Conservation (phyloP, 92 coral and sea anemone species). For the Paragorgia papillata region DNA sequence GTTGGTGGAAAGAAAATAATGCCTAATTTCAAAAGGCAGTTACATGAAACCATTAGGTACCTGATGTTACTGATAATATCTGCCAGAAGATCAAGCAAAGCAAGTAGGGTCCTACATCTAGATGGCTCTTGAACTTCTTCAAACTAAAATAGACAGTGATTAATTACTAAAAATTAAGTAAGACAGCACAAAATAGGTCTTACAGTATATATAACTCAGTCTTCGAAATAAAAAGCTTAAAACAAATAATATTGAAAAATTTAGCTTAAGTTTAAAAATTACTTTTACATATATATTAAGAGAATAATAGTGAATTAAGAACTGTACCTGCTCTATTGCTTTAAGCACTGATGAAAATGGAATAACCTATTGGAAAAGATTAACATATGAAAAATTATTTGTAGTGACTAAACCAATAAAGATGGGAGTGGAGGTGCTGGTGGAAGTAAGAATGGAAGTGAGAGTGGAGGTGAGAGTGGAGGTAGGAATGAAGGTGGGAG, state of each 20-base stretch:
- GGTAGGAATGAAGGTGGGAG: no score
- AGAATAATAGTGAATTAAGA: neutral
- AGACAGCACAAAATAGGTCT: neutral
- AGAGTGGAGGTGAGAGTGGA: no score
- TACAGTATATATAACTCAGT: no score
- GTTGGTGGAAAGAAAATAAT: neutral
- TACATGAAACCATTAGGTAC: slow-evolving; percentile 44
- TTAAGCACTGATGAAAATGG: slow-evolving; percentile 84
- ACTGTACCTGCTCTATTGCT: slow-evolving; percentile 90
- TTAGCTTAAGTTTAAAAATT: no score
- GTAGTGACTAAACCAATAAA: no score
- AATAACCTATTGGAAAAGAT: slow-evolving; percentile 58
- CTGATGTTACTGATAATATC: slow-evolving; percentile 83
- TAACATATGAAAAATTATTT: neutral
- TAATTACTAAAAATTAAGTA: neutral
- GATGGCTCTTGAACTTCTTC: slow-evolving; percentile 45
- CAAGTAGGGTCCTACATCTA: slow-evolving; percentile 62
- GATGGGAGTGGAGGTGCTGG: neutral
- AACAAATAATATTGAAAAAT: neutral
- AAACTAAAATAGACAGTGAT: slow-evolving; percentile 16
- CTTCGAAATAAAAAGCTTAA: neutral
- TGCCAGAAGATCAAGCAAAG: slow-evolving; percentile 79
- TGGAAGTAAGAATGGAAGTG: no score
- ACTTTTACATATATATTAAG: no score
- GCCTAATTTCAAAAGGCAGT: neutral